Conservation (phyloP, 2,888 invertebrate genomes). For the Pristionchus japonicus region DNA sequence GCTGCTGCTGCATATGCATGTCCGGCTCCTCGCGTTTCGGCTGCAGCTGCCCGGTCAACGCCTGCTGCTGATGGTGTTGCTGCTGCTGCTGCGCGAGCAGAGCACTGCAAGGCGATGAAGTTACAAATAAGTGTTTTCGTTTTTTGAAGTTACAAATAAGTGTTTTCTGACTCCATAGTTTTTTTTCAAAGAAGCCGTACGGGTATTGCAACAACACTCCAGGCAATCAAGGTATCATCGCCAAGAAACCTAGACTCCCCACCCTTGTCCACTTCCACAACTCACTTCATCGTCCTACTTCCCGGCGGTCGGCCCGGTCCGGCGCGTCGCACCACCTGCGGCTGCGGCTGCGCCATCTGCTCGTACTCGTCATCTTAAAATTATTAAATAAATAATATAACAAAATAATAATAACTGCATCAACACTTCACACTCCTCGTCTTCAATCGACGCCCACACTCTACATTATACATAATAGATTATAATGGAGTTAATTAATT, state of each 20-base stretch:
- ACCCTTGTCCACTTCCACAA: neutral
- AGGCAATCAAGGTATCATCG: neutral
- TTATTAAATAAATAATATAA: neutral
- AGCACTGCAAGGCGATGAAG: neutral
- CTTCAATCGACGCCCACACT: too few relatives aligned
- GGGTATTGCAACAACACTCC: neutral
- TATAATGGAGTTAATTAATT: too few relatives aligned
- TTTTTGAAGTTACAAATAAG: too few relatives aligned
- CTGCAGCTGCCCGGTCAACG: neutral
- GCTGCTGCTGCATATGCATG: neutral
- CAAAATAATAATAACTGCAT: neutral
- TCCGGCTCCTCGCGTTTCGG: neutral
- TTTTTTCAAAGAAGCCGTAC: neutral
- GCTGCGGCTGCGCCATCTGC: neutral
- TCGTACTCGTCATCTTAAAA: slow-evolving; percentile 7
- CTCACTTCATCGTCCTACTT: neutral
- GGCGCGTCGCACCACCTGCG: neutral
- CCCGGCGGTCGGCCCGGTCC: neutral
- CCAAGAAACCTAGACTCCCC: neutral
- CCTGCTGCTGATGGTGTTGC: neutral
- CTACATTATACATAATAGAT: too few relatives aligned
- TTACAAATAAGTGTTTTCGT: too few relatives aligned
- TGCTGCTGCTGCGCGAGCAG: neutral
- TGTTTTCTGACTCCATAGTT: too few relatives aligned
- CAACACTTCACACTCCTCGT: too few relatives aligned